Conservation (phyloP, 2,113 vertebrate genomes). For the Genyomyrus donnyi region DNA sequence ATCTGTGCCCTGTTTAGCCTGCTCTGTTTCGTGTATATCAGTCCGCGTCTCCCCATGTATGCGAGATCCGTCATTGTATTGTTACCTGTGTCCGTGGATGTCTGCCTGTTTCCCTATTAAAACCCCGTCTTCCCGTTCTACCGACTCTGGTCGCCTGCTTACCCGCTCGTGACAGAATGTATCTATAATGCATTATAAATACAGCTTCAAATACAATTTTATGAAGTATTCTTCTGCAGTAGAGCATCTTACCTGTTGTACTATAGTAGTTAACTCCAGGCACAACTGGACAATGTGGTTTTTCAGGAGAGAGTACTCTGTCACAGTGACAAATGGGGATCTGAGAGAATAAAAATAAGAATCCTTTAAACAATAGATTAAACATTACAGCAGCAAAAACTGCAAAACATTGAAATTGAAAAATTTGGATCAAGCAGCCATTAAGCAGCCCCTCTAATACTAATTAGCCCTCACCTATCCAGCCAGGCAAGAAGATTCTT, state of each 20-base stretch:
- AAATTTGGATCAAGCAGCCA: neutral
- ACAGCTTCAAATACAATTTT: neutral
- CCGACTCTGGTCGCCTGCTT: no score
- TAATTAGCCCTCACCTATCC: slow-evolving; percentile 66
- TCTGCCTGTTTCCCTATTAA: no score
- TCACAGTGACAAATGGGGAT: slow-evolving; percentile 86
- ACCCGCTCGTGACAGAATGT: no score
- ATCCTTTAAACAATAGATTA: neutral
- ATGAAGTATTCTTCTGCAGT: neutral
- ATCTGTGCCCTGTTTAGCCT: no score
- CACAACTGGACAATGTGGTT: slow-evolving; percentile 91
- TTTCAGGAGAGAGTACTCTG: slow-evolving; percentile 88
- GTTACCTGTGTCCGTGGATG: no score
- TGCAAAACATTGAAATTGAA: neutral
- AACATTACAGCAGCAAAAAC: neutral
- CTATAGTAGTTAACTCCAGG: slow-evolving; percentile 85
- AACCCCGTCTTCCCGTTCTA: no score
- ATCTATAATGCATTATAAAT: neutral
- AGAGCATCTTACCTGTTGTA: slow-evolving; percentile 73
- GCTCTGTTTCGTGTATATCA: no score
- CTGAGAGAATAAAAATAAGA: slow-evolving; percentile 50
- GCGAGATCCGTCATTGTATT: no score
- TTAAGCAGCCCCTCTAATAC: neutral
- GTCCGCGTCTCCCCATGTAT: no score
- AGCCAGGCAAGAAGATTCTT: slow-evolving; percentile 87